phyloP scores from a whole-genome alignment of 2,888 invertebrate species.

The Lasius platythorax region DNA sequence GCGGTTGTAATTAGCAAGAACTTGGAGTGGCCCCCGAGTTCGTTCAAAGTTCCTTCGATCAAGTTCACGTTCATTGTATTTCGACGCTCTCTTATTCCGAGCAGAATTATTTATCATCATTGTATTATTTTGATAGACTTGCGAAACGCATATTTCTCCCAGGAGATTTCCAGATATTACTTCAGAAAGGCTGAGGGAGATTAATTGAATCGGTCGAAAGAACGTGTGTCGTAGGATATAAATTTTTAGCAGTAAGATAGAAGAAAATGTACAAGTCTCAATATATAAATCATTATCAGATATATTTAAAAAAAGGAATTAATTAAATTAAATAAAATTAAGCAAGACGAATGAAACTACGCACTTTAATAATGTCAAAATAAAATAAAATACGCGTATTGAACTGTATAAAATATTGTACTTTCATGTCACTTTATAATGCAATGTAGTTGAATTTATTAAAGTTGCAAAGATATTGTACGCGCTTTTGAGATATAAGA shows the following conservation, averaged over 20 bases:
- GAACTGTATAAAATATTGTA: not conserved
- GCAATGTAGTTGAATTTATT: not conserved
- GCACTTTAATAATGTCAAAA: not conserved
- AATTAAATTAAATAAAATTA: not conserved
- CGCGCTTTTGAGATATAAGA: not conserved
- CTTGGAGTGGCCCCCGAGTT: conserved; percentile 39
- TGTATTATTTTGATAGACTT: conserved; percentile 19
- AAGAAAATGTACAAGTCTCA: not conserved
- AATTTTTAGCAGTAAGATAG: not conserved
- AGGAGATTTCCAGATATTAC: not conserved
- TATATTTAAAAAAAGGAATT: not conserved
- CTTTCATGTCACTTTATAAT: not conserved
- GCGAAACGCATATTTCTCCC: conserved; percentile 25
- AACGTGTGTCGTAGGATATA: not conserved
- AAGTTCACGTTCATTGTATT: conserved; percentile 25
- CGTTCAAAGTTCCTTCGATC: conserved; percentile 41
- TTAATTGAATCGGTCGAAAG: conserved; percentile 32
- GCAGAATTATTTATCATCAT: conserved; percentile 45
- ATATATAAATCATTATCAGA: not conserved
- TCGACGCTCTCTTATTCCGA: conserved; percentile 20
- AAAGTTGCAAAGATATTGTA: not conserved
- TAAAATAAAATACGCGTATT: not conserved
- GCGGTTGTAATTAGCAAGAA: conserved; percentile 48
- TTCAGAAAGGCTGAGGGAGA: conserved; percentile 9
- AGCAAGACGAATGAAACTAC: not conserved